Conservation (phyloP, 64 coral and sea anemone species). For the Stylophora pistillata region DNA sequence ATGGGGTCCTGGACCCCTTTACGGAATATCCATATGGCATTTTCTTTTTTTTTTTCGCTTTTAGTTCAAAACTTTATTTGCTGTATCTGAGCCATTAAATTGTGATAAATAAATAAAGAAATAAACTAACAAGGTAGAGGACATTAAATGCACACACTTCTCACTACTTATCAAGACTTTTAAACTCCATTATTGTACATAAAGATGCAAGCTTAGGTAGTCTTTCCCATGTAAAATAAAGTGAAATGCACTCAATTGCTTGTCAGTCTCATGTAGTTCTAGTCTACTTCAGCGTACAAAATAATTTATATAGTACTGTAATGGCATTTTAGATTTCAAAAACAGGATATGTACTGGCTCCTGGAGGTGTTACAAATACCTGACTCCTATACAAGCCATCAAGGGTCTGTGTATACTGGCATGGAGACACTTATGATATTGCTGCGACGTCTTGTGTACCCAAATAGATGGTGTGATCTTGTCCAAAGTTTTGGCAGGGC, state of each 20-base stretch:
- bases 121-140: too few relatives aligned
- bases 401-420: constrained; percentile 42
- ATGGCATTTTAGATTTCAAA: constrained; percentile 52
- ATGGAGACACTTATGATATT: constrained; percentile 56
- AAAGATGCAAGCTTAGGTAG: constrained; percentile 6
- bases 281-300: too few relatives aligned
- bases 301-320: too few relatives aligned
- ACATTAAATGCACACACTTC: constrained; percentile 3
- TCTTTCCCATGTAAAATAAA: neutral
- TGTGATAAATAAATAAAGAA: too few relatives aligned
- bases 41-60: too few relatives aligned
- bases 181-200: constrained; percentile 2
- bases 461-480: constrained; percentile 32
- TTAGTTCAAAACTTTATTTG: too few relatives aligned
- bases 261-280: too few relatives aligned
- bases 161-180: constrained; percentile 31
- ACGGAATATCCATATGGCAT: too few relatives aligned
- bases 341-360: constrained; percentile 31
- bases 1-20: too few relatives aligned
- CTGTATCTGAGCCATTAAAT: too few relatives aligned
- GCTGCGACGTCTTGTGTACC: too few relatives aligned
- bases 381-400: constrained; percentile 46
- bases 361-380: constrained; percentile 49
- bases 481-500: constrained; percentile 41
- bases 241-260: constrained; percentile 30